Base-by-base conservation (phyloP, 2,888 invertebrate species). In the Ophion costatus region DNA sequence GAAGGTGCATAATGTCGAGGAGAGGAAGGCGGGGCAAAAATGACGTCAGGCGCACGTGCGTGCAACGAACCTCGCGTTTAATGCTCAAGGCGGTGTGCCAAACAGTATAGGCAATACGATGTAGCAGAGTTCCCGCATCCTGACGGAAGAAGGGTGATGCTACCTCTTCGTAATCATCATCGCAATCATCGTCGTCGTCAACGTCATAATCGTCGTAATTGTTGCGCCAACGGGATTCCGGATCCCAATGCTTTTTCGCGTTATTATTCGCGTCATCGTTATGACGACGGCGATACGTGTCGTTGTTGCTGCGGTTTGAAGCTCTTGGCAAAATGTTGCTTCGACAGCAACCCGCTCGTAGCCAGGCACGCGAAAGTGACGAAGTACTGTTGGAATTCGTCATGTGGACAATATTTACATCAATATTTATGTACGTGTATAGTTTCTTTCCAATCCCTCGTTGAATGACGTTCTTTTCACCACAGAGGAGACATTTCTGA, bases 71-170 rank as follows among this genome's bases (percentile, higher is more conserved):
- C 88, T 89, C 88, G 83, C 89, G 87, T 93, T 96, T 96, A 88
- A 97, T 95, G 91, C 96, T 95, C 92, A 97, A 95, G 64, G 96
- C 96, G 78, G 96, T 96, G 88, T 96, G 96, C 96, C 96, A 97
- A 84, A 97, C 94, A 45, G 96, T 96, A 91, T 97, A 96, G 59
- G 97, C 97, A 56, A 97, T 95, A 81, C 96, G 95, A 90, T 96
- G 96, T 85, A 97, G 94, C 88, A 96, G 94, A 82, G 95, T 95
- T 87, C 95, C 95, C 14, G 95, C 95, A 70, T 95, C 95, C 80
- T 93, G 89, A 24, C 56, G 45, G 63, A 85, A 75, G 38, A 84
- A 84, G 6, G 70, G 33, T 20, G 70, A 56, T 92, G 94, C 94
- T 94, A 89, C 89, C 89, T 90, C 89, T 89, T 93, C 87, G 63